phyloP scores from a whole-genome alignment of 2,113 vertebrate genomes.

The Gallinago media region DNA sequence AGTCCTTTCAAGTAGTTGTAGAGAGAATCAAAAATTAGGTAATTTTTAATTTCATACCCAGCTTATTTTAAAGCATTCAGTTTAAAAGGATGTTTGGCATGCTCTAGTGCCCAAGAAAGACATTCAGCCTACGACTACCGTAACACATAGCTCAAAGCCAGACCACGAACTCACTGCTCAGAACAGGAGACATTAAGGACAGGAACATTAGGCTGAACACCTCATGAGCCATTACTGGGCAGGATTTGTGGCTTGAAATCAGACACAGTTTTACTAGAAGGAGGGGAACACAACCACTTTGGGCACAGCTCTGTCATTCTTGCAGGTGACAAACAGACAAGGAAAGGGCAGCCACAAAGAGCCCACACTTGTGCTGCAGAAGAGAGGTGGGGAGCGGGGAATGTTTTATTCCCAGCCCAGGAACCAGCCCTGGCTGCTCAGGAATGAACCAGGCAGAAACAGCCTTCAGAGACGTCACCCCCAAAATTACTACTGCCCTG shows the following conservation, averaged over 20 bases:
- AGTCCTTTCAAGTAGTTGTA: too few relatives aligned
- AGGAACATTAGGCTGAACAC: not conserved
- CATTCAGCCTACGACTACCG: not conserved
- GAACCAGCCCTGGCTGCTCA: not conserved
- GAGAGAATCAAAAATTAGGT: too few relatives aligned
- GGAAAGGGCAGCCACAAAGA: not conserved
- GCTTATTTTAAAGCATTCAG: not conserved
- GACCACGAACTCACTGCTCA: rapidly evolving
- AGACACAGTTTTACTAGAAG: not conserved
- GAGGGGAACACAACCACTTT: not conserved
- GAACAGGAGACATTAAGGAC: not conserved
- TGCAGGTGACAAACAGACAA: not conserved
- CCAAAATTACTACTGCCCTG: not conserved
- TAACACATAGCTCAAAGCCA: not conserved
- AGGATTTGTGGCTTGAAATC: not conserved
- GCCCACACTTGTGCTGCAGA: not conserved
- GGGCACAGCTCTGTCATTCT: not conserved
- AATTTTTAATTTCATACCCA: not conserved
- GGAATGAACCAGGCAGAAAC: not conserved
- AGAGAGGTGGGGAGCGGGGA: not conserved
- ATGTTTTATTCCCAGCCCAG: not conserved
- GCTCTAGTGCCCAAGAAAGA: not conserved
- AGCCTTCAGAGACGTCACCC: not conserved
- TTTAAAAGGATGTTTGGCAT: not conserved
- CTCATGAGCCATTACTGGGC: not conserved